Evolutionary conservation across 1,140 invertebrate genomes (phyloP), one percentile per base, ranked within the genome.

Genomic region (Zaprionus tsacasi): DNA sequence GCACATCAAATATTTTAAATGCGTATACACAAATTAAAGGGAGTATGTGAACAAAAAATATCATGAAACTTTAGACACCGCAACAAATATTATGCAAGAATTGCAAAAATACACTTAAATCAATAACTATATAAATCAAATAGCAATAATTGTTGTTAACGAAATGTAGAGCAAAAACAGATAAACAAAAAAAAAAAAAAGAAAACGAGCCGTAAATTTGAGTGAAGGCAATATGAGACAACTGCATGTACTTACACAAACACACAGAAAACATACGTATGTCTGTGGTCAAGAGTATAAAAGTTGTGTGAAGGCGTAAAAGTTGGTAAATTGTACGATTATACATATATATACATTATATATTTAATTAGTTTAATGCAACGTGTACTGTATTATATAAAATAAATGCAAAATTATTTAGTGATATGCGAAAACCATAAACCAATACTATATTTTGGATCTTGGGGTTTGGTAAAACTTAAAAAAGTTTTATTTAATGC

Each of bases 331-430:
- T 60, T 85, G 71, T 86, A 79, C 74, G 78, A 70, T 76, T 81
- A 89, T 81, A 89, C 70, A 67, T 78, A 87, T 78, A 63, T 45
- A 80, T 74, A 81, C 77, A 66, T 54, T 82, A 78, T 87, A 87
- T 87, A 79, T 83, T 88, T 76, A 90, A 81, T 86, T 89, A 89
- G 85, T 89, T 89, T 89, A 89, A 86, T 72, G 86, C 82, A 89
- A 89, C 73, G 78, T 88, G 85, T 88, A 89, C 75, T 88, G 85
- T 89, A 88, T 85, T 89, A 88, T 85, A 88, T 81, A 79, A 89
- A 88, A 88, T 88, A 88, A 89, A 88, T 88, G 83, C 83, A 88
- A 88, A 78, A 83, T 89, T 88, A 83, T 81, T 88, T 88, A 88
- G 83, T 88, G 80, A 88, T 88, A 87, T 72, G 61, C 67, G 56